A percentile compares a stretch with the other conserved stretches of the same genome.
Evolutionary conservation across 2,797 vertebrate genomes (phyloP).

Genomic region (Hozukius guyotensis): DNA sequence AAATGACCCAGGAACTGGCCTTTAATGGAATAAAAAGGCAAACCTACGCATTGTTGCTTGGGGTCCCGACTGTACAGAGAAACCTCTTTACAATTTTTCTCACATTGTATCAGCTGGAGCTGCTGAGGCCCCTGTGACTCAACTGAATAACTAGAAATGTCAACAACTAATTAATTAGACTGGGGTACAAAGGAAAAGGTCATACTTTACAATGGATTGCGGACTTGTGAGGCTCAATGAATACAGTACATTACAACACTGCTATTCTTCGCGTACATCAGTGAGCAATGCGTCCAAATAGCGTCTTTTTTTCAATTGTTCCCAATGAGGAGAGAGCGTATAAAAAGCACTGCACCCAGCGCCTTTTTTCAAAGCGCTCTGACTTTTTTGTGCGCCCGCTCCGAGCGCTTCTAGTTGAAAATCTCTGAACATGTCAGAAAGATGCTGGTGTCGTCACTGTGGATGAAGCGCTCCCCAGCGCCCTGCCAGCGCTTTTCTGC

Average conservation of each 20-base stretch:
- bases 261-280: conserved; percentile 8
- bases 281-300: neutral
- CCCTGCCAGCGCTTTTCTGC: neutral
- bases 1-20: conserved; percentile 18
- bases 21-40: conserved; percentile 35
- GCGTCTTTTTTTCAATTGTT: neutral
- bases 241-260: neutral
- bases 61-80: conserved; percentile 13
- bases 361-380: neutral
- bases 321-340: neutral
- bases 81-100: conserved; percentile 51
- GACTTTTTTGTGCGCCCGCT: no score
- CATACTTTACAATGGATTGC: conserved; percentile 43
- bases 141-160: conserved; percentile 66
- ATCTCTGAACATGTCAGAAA: neutral
- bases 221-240: conserved; percentile 29
- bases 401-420: no score
- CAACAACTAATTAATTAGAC: conserved; percentile 74
- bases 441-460: neutral
- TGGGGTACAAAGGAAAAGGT: conserved; percentile 62
- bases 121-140: conserved; percentile 40
- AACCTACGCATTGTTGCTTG: conserved; percentile 36
- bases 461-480: neutral
- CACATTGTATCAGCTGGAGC: conserved; percentile 54
- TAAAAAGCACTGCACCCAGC: neutral